Conservation (phyloP, 2,797 vertebrate species). For the Nannoperca obscura region DNA sequence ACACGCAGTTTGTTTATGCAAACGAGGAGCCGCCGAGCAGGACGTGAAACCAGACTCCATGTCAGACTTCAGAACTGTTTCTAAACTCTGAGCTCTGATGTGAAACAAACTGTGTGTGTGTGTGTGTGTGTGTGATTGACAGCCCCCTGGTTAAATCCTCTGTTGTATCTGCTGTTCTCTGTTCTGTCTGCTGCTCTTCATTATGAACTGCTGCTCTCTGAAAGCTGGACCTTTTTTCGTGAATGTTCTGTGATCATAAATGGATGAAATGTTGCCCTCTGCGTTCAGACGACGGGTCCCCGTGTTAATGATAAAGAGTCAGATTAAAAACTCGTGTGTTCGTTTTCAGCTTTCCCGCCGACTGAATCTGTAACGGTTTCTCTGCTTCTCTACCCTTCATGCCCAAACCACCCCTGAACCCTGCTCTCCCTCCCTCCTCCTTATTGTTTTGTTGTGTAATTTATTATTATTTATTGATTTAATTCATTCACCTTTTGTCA, state of each 20-base stretch:
- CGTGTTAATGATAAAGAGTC: constrained; percentile 41
- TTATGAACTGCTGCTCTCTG: constrained; percentile 66
- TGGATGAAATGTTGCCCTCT: constrained; percentile 43
- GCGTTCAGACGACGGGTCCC: constrained; percentile 52
- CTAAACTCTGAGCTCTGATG: constrained; percentile 43
- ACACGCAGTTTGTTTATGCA: constrained; percentile 69
- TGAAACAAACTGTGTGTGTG: constrained; percentile 35
- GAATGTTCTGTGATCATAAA: constrained; percentile 54
- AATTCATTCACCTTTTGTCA: constrained; percentile 43
- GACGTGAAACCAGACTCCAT: constrained; percentile 43
- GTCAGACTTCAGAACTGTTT: constrained; percentile 53
- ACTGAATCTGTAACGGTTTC: constrained; percentile 73
- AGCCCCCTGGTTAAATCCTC: constrained; percentile 46
- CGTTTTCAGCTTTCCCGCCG: constrained; percentile 37
- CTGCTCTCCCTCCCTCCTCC: constrained; percentile 19
- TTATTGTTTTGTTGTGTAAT: constrained; percentile 41
- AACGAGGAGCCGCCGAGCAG: constrained; percentile 59
- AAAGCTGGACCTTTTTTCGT: constrained; percentile 61
- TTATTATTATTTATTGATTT: constrained; percentile 56
- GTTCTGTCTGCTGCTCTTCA: constrained; percentile 73
- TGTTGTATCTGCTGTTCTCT: constrained; percentile 69
- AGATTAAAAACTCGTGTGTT: constrained; percentile 20
- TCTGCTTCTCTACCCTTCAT: constrained; percentile 77
- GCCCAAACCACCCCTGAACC: constrained; percentile 61
- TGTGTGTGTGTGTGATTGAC: constrained; percentile 44